Conservation (phyloP, 2,113 vertebrate species). For the Pelecanus crispus region DNA sequence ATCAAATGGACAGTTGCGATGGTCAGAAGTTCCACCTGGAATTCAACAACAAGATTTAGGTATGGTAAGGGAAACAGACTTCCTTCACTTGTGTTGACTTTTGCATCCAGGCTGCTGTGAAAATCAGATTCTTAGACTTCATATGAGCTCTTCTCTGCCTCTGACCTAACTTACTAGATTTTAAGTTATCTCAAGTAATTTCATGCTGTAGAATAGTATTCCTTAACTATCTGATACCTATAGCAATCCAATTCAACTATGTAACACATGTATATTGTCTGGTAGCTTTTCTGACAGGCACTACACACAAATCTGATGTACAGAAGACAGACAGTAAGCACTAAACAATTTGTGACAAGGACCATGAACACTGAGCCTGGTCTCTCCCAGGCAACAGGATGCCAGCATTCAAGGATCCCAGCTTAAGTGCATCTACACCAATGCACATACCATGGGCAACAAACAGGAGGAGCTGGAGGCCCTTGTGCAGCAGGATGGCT, state of each 20-base stretch:
- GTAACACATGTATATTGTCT: accelerated
- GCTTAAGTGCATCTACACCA: too few species aligned
- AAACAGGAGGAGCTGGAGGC: too few species aligned
- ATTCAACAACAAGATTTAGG: neutral
- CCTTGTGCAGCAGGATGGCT: too few species aligned
- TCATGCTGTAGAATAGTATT: neutral
- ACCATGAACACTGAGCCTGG: neutral
- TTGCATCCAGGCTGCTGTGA: neutral
- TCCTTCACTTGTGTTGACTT: neutral
- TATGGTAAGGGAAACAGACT: neutral
- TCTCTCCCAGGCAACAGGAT: neutral
- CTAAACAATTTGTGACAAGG: neutral
- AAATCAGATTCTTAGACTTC: neutral
- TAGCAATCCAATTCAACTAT: accelerated
- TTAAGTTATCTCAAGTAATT: neutral
- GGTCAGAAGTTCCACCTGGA: neutral
- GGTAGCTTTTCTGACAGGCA: neutral
- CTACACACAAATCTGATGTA: neutral
- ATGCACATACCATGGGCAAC: too few species aligned
- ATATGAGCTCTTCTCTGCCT: neutral
- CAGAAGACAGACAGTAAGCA: neutral
- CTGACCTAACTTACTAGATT: neutral
- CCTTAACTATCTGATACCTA: neutral
- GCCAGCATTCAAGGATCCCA: neutral
- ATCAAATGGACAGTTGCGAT: neutral